Base-by-base conservation (phyloP, 2,113 vertebrate genomes). In the Hypanus sabinus region DNA sequence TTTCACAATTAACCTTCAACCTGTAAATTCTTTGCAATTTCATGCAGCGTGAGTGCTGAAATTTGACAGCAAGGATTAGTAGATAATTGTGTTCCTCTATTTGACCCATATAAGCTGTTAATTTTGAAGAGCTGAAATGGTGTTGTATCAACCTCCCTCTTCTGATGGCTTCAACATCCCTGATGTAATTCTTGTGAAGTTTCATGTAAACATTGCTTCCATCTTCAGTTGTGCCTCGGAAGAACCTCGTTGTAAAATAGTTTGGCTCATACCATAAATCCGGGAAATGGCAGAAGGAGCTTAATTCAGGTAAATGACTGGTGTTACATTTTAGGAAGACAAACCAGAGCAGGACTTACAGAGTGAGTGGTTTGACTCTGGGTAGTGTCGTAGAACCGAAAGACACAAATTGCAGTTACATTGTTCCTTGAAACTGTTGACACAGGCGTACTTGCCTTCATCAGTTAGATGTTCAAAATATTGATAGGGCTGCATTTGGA, bases 11-110 rank as follows among this genome's bases (percentile, higher is more conserved):
- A 90, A 90, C 60, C 85, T 90, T 90, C 18, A 20, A n/a, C 85
- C 85, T 90, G n/a, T 60, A 90, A 90, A 90, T 68, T 90, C 85
- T 33, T 16, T 90, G 85, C 18, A 60, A 90, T 65, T 90, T 60
- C 30, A 65, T 18, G n/a, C 85, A 90, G 85, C 7, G 33, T 65
- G 60, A 90, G 60, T 20, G 46, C 22, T 30, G 55, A 55, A 85
- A 85, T 90, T 60, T 90, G 33, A 38, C n/a, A 71, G 33, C 11
- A 24, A 10, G 90, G 90, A 93, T 93, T 93, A 93, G 46, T 73
- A 93, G 68, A 71, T 93, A 90, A 90, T 46, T 38, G 90, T 27
- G 68, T 71, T 73, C 68, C 90, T 73, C 68, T 71, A 27, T 22
- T 93, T 93, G 90, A 73, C 65, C 90, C 90, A 93, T 5, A 62